These are phyloP conservation scores for Fukomys damarensis DNA, from an alignment of 2,113 vertebrate species.

Conservation along the genomic window DNA sequence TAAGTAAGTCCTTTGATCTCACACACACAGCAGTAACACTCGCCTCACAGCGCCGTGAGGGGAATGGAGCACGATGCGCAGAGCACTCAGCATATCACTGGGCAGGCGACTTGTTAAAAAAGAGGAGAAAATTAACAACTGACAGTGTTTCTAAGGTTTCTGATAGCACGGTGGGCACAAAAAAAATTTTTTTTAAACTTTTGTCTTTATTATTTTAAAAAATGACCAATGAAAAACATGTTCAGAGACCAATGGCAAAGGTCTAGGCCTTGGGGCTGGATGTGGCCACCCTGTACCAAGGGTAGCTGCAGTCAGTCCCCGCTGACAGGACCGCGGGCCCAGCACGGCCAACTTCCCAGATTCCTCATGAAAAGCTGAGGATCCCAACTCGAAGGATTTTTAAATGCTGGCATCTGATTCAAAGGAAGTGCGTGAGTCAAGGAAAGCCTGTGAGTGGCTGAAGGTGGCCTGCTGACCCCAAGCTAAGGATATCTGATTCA, in stretches of 20 bases:
- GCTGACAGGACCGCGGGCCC: neutral
- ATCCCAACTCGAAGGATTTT: neutral
- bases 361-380: neutral
- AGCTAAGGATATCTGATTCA: neutral
- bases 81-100: neutral
- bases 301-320: neutral
- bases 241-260: neutral
- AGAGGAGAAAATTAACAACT: neutral
- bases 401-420: neutral
- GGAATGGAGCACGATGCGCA: neutral
- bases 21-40: fast-evolving
- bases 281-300: fast-evolving
- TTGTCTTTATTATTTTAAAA: neutral
- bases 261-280: neutral
- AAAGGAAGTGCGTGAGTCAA: neutral
- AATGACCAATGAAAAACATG: neutral
- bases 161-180: neutral
- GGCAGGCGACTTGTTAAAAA: neutral
- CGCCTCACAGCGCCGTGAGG: neutral
- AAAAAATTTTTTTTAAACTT: neutral
- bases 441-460: neutral
- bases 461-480: neutral
- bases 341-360: neutral
- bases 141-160: neutral
- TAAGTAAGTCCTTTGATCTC: neutral